A percentile compares a stretch with the other conserved stretches of the same genome.
phyloP scores from a whole-genome alignment of 2,113 vertebrate genomes.

The Hippocampus barbouri region DNA sequence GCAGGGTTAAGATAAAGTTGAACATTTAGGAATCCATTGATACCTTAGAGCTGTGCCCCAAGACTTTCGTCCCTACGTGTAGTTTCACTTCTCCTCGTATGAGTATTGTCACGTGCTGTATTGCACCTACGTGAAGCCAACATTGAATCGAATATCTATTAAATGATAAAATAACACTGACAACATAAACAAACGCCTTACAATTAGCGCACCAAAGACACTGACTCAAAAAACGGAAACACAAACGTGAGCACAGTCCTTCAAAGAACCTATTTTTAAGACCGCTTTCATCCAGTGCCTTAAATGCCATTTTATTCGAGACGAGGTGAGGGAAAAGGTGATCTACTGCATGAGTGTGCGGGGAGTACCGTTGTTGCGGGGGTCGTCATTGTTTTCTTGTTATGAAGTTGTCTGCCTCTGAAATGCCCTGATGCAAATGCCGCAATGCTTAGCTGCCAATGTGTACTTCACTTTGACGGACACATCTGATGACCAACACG shows the following conservation, averaged over 20 bases:
- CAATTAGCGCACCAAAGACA: slow-evolving; percentile 36
- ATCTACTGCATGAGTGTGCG: slow-evolving; percentile 5
- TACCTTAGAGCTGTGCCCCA: background rate
- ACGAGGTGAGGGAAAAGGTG: background rate
- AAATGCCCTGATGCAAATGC: background rate
- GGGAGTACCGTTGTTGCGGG: background rate
- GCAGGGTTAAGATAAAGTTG: background rate
- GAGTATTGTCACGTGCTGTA: background rate
- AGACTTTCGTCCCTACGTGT: background rate
- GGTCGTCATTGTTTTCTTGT: background rate
- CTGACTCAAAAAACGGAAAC: slow-evolving; percentile 12
- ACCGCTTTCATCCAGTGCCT: slow-evolving; percentile 26
- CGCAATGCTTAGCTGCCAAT: background rate
- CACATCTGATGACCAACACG: background rate
- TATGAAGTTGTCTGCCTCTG: background rate
- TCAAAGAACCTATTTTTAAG: slow-evolving; percentile 5
- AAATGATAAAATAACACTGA: background rate
- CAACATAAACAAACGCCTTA: background rate
- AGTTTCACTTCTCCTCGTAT: slow-evolving; percentile 10
- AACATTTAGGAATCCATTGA: background rate
- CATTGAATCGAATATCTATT: background rate
- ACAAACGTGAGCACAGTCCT: slow-evolving; percentile 12
- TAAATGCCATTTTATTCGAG: slow-evolving; percentile 20
- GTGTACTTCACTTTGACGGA: background rate
- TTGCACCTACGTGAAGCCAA: slow-evolving; percentile 10